Percentiles rank a stretch among this genome's conserved stretches.
Conservation (phyloP, 2,797 vertebrate genomes). For the Siniperca scherzeri region DNA sequence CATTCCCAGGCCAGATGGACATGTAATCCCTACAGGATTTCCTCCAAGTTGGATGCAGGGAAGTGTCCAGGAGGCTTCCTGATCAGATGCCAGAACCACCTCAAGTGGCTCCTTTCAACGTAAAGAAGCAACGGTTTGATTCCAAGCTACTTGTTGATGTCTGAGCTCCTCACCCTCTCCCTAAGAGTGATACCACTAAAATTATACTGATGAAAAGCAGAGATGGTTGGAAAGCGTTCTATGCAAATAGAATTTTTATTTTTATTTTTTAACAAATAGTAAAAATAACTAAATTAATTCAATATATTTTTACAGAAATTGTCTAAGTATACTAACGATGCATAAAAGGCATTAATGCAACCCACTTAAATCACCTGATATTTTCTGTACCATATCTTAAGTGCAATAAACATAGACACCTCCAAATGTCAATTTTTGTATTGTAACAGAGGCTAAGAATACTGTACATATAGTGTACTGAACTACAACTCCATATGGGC, state of each 20-base stretch:
- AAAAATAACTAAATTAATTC: neutral
- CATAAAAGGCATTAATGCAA: slow-evolving; percentile 4
- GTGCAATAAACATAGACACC: neutral
- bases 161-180: neutral
- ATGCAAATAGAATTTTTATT: neutral
- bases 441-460: neutral
- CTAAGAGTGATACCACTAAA: neutral
- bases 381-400: neutral
- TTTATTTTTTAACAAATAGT: slow-evolving; percentile 1
- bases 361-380: neutral
- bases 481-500: neutral
- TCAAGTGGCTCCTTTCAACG: slow-evolving; percentile 13
- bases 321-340: neutral
- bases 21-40: slow-evolving; percentile 28
- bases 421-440: neutral
- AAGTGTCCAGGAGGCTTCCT: slow-evolving; percentile 9
- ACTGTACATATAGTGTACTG: neutral
- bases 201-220: neutral
- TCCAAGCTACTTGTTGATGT: neutral
- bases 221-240: neutral
- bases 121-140: neutral
- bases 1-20: slow-evolving; percentile 37
- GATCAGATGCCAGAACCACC: slow-evolving; percentile 14
- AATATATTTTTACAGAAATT: neutral
- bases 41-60: slow-evolving; percentile 14